Evolutionary conservation across 2,888 invertebrate genomes (phyloP), one percentile per base, ranked within the genome.

Genomic region (Muscina levida): DNA sequence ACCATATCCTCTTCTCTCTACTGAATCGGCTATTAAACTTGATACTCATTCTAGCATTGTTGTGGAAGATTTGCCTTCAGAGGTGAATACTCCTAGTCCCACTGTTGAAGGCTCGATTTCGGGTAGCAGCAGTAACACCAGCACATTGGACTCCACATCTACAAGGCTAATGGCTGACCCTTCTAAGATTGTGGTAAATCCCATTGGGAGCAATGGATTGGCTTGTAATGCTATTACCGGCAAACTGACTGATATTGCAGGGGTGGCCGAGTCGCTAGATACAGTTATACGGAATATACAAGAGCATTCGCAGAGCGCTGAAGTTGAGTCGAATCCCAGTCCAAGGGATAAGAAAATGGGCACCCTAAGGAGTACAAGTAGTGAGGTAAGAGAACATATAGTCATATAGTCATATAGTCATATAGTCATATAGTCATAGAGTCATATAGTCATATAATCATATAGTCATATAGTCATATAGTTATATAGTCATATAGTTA

Each of bases 221-320:
- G 94, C 94, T 17, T 92, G 94, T 46, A 93, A 93, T 84, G 93
- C 94, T 65, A 94, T 94, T 77, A 92, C 93, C n/a, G 93, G 93
- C 84, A 92, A 92, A 86, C 88, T 94, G 78, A 90, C 92, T 15
- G 93, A 94, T 88, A 94, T 94, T 15, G 93, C 94, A 13, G 92
- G 92, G 74, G 91, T 94, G 22, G 94, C 94, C 1, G 94, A 94
- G 87, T 93, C 93, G 82, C 88, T 94, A 83, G 94, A 94, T 86
- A 92, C 92, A 46, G 92, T 92, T 24, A 88, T 93, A 75, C 90
- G 91, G 48, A 92, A 92, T 82, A 91, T 91, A 10, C 92, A 92
- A 84, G 85, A 85, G 67, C 85, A 84, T 70, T 85, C 84, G 11
- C 83, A 84, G 57, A 83, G 85, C 37, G 76, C 83, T 10, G 83